Evolutionary conservation across 2,113 vertebrate genomes (phyloP).

Genomic region (Chlorodrepanis virens): DNA sequence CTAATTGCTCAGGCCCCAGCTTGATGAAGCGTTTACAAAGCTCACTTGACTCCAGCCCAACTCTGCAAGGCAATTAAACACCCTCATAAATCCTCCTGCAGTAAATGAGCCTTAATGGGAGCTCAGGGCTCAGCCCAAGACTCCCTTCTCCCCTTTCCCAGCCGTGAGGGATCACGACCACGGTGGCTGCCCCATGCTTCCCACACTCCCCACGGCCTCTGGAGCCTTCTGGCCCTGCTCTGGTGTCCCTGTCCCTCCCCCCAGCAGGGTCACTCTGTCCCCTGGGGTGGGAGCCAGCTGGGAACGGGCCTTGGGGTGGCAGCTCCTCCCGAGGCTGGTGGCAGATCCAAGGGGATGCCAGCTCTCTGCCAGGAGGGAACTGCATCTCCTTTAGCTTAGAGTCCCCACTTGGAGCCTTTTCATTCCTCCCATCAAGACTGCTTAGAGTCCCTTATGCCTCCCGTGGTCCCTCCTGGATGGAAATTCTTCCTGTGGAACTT

Average conservation of each 20-base stretch:
- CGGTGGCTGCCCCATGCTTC: not conserved
- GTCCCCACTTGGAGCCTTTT: not conserved
- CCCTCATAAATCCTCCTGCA: constrained; percentile 35
- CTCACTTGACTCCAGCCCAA: not conserved
- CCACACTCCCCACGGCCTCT: not conserved
- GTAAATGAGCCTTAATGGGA: constrained; percentile 16
- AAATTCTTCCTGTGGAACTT: not conserved
- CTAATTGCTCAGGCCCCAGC: constrained; percentile 6
- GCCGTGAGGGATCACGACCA: not conserved
- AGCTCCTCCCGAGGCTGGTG: accelerated
- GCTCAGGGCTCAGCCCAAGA: not conserved
- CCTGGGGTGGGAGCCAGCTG: not conserved
- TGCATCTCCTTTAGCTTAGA: not conserved
- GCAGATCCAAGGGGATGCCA: not conserved
- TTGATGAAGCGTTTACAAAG: not conserved
- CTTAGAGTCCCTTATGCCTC: accelerated
- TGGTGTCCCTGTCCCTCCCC: not conserved
- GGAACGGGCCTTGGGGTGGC: not conserved
- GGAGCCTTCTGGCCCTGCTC: not conserved
- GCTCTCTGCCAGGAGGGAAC: not conserved
- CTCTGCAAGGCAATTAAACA: not conserved
- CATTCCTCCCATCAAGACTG: not conserved
- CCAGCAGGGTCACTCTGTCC: not conserved
- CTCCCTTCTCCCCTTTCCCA: not conserved
- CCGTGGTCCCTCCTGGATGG: accelerated